Evolutionary conservation across 1,140 invertebrate genomes (phyloP).

Genomic region (Ruditapes philippinarum): DNA sequence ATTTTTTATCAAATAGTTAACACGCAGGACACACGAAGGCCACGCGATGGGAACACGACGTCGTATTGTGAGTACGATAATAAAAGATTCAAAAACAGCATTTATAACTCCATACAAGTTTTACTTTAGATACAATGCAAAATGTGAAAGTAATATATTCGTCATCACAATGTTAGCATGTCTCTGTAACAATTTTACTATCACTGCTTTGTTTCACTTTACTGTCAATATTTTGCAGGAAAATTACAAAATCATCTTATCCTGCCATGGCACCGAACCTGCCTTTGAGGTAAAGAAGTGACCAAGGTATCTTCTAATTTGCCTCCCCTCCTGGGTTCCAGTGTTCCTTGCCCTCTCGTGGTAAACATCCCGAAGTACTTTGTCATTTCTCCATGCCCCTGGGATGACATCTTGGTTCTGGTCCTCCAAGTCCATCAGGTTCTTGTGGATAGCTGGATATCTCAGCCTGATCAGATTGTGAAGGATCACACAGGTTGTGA

Average conservation of each 20-base stretch:
- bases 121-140: too few relatives aligned
- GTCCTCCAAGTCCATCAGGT: slow-evolving; percentile 15
- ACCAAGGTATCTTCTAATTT: slow-evolving; percentile 60
- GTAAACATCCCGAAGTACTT: neutral
- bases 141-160: too few relatives aligned
- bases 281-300: slow-evolving; percentile 53
- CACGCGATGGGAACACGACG: neutral
- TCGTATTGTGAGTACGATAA: slow-evolving; percentile 18
- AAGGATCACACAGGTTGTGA: slow-evolving; percentile 45
- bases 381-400: slow-evolving; percentile 53
- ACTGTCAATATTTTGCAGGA: too few relatives aligned
- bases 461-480: slow-evolving; percentile 61
- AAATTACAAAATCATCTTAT: slow-evolving; percentile 1
- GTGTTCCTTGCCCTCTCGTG: slow-evolving; percentile 11
- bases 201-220: too few relatives aligned
- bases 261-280: slow-evolving; percentile 50
- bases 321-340: slow-evolving; percentile 41
- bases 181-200: too few relatives aligned
- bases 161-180: too few relatives aligned
- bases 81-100: too few relatives aligned
- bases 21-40: too few relatives aligned
- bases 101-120: too few relatives aligned
- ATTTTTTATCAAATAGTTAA: too few relatives aligned
- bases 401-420: slow-evolving; percentile 22
- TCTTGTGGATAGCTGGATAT: slow-evolving; percentile 35